Evolutionary conservation across 2,888 invertebrate species (phyloP).

Genomic region (Melanchra persicariae): DNA sequence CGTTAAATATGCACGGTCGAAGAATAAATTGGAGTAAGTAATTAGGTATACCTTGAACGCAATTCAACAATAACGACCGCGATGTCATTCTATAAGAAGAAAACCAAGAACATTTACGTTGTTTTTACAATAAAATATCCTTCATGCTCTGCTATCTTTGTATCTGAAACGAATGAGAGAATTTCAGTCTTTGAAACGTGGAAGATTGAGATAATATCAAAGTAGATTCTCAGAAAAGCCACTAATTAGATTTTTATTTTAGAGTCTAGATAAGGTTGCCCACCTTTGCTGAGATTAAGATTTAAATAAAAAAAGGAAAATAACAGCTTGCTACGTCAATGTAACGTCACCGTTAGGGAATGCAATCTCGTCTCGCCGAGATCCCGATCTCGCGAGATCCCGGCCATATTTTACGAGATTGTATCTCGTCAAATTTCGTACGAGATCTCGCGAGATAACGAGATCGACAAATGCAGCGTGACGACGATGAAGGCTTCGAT

Average conservation of each 20-base stretch:
- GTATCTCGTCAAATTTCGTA: too few species aligned
- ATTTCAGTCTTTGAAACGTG: constrained; percentile 26
- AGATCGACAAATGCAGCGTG: too few species aligned
- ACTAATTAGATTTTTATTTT: constrained; percentile 44
- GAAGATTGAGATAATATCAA: constrained; percentile 44
- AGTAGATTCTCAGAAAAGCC: constrained; percentile 20
- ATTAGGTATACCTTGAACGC: constrained; percentile 55
- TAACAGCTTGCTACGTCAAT: constrained; percentile 14
- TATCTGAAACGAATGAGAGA: constrained; percentile 38
- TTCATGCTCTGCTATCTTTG: constrained; percentile 19
- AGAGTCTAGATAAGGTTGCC: too few species aligned
- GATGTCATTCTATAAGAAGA: constrained; percentile 60
- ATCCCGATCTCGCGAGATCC: too few species aligned
- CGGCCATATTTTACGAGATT: too few species aligned
- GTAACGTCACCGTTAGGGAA: too few species aligned
- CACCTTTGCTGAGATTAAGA: constrained; percentile 1
- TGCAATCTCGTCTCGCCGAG: too few species aligned
- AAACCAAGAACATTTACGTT: constrained; percentile 50
- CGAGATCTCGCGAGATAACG: too few species aligned
- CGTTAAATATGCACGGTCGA: constrained; percentile 54
- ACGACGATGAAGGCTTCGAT: too few species aligned
- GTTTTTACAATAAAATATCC: constrained; percentile 39
- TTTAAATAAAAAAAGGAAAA: constrained; percentile 16
- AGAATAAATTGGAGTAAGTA: constrained; percentile 63
- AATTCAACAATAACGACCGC: constrained; percentile 65